phyloP scores from a whole-genome alignment of 1,140 invertebrate species.

The Trissolcus basalis region DNA sequence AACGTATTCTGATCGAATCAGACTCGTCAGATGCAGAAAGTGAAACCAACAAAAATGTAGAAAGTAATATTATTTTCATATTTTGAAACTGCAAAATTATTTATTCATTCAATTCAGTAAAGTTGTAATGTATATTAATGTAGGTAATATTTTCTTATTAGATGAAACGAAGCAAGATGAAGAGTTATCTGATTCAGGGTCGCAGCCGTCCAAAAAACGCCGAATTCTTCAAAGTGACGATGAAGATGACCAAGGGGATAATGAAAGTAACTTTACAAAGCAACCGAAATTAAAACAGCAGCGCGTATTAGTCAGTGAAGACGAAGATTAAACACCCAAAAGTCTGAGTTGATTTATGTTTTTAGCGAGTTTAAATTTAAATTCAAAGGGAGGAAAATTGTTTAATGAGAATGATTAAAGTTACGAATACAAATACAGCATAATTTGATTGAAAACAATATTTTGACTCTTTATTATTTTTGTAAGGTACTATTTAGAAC shows the following conservation, averaged over 20 bases:
- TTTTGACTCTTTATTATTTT: too few species aligned
- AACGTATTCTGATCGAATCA: too few species aligned
- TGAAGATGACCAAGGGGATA: conserved; percentile 53
- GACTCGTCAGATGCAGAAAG: too few species aligned
- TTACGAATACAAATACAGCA: too few species aligned
- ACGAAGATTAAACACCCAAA: conserved; percentile 61
- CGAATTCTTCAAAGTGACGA: conserved; percentile 69
- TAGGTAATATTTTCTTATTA: conserved; percentile 29
- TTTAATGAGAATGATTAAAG: not conserved
- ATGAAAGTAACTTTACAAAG: conserved; percentile 7
- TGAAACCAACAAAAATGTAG: not conserved
- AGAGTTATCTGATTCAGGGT: conserved; percentile 61
- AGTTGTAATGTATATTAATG: conserved; percentile 1
- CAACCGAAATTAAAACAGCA: conserved; percentile 44
- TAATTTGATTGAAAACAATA: too few species aligned
- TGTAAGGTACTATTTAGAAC: too few species aligned
- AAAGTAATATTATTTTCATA: too few species aligned
- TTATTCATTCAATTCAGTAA: too few species aligned
- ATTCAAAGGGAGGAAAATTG: not conserved
- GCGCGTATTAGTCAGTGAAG: conserved; percentile 60
- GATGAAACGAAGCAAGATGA: conserved; percentile 57
- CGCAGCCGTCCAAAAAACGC: conserved; percentile 65
- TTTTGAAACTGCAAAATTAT: too few species aligned
- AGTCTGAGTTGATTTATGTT: not conserved
- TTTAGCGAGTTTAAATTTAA: not conserved